phyloP scores from a whole-genome alignment of 2,797 vertebrate species.

The Anniella stebbinsi region DNA sequence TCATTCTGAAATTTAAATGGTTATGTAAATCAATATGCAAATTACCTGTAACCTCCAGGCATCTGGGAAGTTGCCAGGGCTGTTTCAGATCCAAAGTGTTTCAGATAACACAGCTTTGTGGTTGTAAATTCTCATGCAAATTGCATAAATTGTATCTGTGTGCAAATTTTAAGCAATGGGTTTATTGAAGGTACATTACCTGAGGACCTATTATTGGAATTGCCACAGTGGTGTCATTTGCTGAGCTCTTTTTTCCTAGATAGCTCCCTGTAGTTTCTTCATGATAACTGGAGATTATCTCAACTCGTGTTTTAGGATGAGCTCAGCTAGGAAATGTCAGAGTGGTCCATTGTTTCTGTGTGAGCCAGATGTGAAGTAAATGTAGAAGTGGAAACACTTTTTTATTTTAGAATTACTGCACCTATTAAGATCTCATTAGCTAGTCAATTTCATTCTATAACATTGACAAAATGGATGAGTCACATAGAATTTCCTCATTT shows the following conservation, averaged over 20 bases:
- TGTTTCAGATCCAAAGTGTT: slow-evolving; percentile 4
- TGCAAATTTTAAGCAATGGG: slow-evolving; percentile 21
- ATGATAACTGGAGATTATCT: background rate
- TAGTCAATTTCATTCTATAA: slow-evolving; percentile 63
- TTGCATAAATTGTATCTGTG: slow-evolving; percentile 31
- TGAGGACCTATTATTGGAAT: slow-evolving; percentile 21
- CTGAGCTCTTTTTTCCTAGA: background rate
- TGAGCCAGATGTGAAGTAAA: slow-evolving; percentile 54
- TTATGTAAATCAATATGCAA: slow-evolving; percentile 49
- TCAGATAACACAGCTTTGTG: background rate
- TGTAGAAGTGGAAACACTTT: slow-evolving; percentile 46
- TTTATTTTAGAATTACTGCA: slow-evolving; percentile 51
- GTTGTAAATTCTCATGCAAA: slow-evolving; percentile 13
- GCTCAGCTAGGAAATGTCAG: slow-evolving; percentile 41
- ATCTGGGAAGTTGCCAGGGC: slow-evolving; percentile 1
- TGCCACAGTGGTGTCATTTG: slow-evolving; percentile 22
- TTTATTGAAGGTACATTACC: slow-evolving; percentile 21
- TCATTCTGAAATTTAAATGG: slow-evolving; percentile 39
- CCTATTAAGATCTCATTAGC: slow-evolving; percentile 70
- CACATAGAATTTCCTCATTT: slow-evolving; percentile 68
- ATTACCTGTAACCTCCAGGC: slow-evolving; percentile 15
- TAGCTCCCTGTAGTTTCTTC: slow-evolving; percentile 21
- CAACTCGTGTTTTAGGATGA: slow-evolving; percentile 13
- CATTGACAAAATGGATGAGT: slow-evolving; percentile 63
- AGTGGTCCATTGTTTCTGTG: slow-evolving; percentile 38